phyloP scores from a whole-genome alignment of 1,140 invertebrate species.

The Heliothis subflexa region DNA sequence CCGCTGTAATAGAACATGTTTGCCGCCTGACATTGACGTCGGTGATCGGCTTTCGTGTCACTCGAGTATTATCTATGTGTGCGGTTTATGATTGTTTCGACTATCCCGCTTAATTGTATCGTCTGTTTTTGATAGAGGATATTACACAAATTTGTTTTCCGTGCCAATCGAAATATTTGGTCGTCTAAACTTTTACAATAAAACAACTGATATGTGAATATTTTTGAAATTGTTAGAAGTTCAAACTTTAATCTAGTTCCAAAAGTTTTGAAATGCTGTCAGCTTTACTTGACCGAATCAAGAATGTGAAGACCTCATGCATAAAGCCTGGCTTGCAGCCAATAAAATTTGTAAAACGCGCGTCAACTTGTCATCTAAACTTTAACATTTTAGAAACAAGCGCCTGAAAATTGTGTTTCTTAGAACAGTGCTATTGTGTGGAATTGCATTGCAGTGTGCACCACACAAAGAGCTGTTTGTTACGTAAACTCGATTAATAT shows the following conservation, averaged over 20 bases:
- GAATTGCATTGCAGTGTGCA: slow-evolving; percentile 30
- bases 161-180: neutral
- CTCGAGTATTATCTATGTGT: slow-evolving; percentile 26
- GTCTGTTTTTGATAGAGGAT: slow-evolving; percentile 26
- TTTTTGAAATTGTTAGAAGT: neutral
- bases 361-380: slow-evolving; percentile 31
- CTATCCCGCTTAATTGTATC: slow-evolving; percentile 25
- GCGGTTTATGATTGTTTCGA: slow-evolving; percentile 22
- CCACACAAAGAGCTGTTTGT: slow-evolving; percentile 47
- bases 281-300: neutral
- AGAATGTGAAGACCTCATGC: neutral
- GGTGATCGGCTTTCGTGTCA: slow-evolving; percentile 26
- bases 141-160: slow-evolving; percentile 4
- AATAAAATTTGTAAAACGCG: slow-evolving; percentile 6
- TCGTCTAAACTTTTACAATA: neutral
- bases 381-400: slow-evolving; percentile 22
- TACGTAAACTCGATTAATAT: slow-evolving; percentile 60
- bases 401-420: slow-evolving; percentile 23
- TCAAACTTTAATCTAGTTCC: neutral
- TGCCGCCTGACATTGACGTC: slow-evolving; percentile 8
- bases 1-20: slow-evolving; percentile 20
- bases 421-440: slow-evolving; percentile 20
- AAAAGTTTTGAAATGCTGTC: neutral
- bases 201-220: too few relatives aligned
- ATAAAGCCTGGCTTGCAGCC: slow-evolving; percentile 7